These are phyloP conservation scores for Thomomys bottae DNA, from an alignment of 2,113 vertebrate species.

Conservation along the genomic window DNA sequence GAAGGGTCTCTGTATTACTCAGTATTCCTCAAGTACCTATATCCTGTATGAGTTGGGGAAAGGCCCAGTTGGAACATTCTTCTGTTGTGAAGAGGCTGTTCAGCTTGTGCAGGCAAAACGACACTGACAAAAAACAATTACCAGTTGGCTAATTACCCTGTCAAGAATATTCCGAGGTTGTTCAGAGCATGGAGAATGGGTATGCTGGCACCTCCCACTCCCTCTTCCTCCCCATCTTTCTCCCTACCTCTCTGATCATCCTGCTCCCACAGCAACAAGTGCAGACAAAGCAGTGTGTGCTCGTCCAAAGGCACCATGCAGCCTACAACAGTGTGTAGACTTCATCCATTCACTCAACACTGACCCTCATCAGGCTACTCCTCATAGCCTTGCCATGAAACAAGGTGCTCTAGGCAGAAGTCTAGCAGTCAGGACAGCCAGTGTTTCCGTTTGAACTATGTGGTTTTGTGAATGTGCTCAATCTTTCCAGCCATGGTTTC, in stretches of 20 bases:
- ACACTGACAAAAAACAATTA: neutral
- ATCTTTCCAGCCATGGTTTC: neutral
- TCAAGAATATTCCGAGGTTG: neutral
- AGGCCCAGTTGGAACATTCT: too few species aligned
- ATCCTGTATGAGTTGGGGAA: neutral
- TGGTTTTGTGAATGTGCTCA: neutral
- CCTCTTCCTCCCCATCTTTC: too few species aligned
- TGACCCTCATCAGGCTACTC: accelerated
- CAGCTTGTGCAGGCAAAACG: neutral
- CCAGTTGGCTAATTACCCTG: neutral
- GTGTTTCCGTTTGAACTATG: neutral
- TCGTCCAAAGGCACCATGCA: too few species aligned
- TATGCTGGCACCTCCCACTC: accelerated
- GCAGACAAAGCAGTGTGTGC: accelerated
- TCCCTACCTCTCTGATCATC: too few species aligned
- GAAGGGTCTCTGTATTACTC: accelerated
- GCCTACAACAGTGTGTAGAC: too few species aligned
- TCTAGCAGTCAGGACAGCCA: neutral
- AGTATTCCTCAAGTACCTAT: accelerated
- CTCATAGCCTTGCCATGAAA: neutral
- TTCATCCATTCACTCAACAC: too few species aligned
- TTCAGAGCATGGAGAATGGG: neutral
- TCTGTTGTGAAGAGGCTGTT: neutral
- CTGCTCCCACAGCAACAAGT: neutral
- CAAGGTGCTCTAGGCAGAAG: accelerated